Conservation (phyloP, 2,888 invertebrate genomes). For the Hoplodrina blanda region DNA sequence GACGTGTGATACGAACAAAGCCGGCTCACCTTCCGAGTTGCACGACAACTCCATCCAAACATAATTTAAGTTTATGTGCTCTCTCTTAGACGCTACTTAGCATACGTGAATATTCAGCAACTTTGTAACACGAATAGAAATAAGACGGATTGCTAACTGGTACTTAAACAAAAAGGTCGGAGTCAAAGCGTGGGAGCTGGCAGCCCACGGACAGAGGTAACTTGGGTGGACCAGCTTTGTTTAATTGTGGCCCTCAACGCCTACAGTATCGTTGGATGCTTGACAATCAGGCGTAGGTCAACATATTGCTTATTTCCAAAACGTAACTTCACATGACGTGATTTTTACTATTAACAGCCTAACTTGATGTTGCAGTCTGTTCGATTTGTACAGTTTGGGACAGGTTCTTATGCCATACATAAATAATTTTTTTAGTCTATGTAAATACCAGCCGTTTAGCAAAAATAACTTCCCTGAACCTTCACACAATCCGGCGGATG, state of each 20-base stretch:
- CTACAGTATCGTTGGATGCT: slow-evolving; percentile 70
- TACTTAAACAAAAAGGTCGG: slow-evolving; percentile 79
- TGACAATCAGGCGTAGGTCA: slow-evolving; percentile 67
- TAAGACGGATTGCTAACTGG: slow-evolving; percentile 76
- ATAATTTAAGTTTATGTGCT: slow-evolving; percentile 71
- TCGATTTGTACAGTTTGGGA: slow-evolving; percentile 4
- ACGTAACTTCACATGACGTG: background rate
- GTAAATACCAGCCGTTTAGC: slow-evolving; percentile 48
- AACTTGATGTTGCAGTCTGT: slow-evolving; percentile 12
- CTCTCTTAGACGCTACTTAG: slow-evolving; percentile 73
- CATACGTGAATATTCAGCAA: slow-evolving; percentile 84
- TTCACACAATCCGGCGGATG: slow-evolving; percentile 84
- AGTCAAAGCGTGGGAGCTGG: slow-evolving; percentile 80
- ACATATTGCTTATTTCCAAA: slow-evolving; percentile 39
- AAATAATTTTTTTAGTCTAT: slow-evolving; percentile 52
- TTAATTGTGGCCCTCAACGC: slow-evolving; percentile 79
- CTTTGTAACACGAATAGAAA: slow-evolving; percentile 73
- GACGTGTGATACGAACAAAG: slow-evolving; percentile 40
- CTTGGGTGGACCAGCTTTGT: slow-evolving; percentile 80
- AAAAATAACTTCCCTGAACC: slow-evolving; percentile 68
- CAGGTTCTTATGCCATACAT: slow-evolving; percentile 18
- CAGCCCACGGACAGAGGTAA: slow-evolving; percentile 80
- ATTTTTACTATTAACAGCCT: background rate
- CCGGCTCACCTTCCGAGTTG: slow-evolving; percentile 60
- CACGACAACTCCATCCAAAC: slow-evolving; percentile 62